phyloP scores from a whole-genome alignment of 2,888 invertebrate species.

The Physocephala rufipes region DNA sequence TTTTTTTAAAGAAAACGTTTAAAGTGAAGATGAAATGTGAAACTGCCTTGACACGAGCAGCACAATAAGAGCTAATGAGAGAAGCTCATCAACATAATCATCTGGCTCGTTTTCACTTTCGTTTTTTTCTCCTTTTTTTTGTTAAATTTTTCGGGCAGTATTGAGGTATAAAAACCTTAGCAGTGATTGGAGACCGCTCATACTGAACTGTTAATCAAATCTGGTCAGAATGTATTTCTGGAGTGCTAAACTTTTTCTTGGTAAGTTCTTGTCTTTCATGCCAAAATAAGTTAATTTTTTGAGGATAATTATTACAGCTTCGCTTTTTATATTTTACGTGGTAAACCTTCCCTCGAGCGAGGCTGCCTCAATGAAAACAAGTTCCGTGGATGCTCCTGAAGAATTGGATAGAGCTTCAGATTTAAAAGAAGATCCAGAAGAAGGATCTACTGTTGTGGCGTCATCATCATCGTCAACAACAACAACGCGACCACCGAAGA shows the following conservation, averaged over 20 bases:
- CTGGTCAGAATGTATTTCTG: constrained; percentile 47
- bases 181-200: constrained; percentile 55
- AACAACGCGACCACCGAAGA: constrained; percentile 42
- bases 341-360: constrained; percentile 41
- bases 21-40: no score
- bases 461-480: constrained; percentile 19
- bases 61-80: no score
- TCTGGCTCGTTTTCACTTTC: constrained; percentile 27
- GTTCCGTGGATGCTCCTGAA: constrained; percentile 7
- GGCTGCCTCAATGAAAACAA: constrained; percentile 41
- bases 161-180: constrained; percentile 52
- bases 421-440: constrained; percentile 39
- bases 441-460: background rate
- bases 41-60: no score
- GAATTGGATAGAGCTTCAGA: constrained; percentile 43
- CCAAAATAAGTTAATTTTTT: background rate
- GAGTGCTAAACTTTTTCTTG: constrained; percentile 45
- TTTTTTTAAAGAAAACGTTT: no score
- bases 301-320: constrained; percentile 3
- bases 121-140: no score
- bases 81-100: no score
- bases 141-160: constrained; percentile 15
- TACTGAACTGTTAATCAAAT: constrained; percentile 50
- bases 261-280: constrained; percentile 44
- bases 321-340: constrained; percentile 42